Evolutionary conservation across 1,140 invertebrate species (phyloP).

Genomic region (Pollicipes pollicipes): DNA sequence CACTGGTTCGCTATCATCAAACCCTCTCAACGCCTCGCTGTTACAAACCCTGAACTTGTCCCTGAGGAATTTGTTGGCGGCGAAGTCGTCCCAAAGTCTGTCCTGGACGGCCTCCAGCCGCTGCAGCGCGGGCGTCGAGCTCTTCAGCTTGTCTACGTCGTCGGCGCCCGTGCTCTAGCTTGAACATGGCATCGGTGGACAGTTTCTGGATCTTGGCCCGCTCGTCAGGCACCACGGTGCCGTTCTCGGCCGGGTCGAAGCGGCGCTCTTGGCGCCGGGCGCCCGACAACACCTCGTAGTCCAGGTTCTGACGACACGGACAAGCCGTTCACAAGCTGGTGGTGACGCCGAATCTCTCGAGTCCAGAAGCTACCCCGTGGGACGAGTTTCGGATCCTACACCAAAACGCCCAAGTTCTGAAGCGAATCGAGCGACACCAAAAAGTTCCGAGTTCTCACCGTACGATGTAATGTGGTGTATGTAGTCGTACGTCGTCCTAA

Average conservation of each 20-base stretch:
- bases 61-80: not conserved
- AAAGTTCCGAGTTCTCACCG: no score
- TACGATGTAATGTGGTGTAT: no score
- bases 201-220: constrained; percentile 71
- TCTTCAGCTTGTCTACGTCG: constrained; percentile 53
- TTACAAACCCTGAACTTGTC: not conserved
- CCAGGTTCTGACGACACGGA: no score
- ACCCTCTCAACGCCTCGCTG: no score
- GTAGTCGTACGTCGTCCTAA: no score
- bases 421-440: no score
- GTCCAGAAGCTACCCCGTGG: no score
- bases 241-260: constrained; percentile 94
- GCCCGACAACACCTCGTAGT: constrained; percentile 89
- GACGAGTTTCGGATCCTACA: no score
- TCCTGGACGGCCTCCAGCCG: constrained; percentile 59
- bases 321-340: no score
- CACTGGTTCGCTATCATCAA: no score
- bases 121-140: constrained; percentile 47
- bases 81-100: constrained; percentile 1
- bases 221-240: constrained; percentile 73
- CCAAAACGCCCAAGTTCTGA: no score
- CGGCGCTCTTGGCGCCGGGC: constrained; percentile 89
- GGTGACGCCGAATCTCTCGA: no score
- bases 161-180: constrained; percentile 71
- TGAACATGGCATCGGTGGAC: constrained; percentile 90